These are phyloP conservation scores for Limnephilus marmoratus DNA, from an alignment of 2,888 invertebrate species.

Conservation along the genomic window DNA sequence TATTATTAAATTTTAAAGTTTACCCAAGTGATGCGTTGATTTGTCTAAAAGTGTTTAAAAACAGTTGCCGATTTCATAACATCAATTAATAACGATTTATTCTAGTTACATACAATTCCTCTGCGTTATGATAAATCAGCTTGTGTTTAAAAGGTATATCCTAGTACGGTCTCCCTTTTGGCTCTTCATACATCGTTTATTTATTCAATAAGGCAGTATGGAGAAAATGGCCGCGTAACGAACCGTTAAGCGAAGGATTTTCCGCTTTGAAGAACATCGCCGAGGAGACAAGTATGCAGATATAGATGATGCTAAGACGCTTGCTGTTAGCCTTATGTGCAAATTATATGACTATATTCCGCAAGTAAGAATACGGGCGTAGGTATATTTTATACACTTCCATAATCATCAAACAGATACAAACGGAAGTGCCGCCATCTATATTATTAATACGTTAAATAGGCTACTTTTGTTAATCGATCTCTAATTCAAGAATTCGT, in stretches of 20 bases:
- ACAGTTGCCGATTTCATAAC: too few relatives aligned
- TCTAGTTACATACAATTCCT: background rate
- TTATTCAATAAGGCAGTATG: slow-evolving; percentile 59
- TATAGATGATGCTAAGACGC: background rate
- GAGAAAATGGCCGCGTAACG: slow-evolving; percentile 61
- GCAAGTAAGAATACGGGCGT: too few relatives aligned
- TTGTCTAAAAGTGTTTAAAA: too few relatives aligned
- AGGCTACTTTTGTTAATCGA: too few relatives aligned
- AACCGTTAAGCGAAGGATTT: slow-evolving; percentile 64
- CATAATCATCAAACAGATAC: too few relatives aligned
- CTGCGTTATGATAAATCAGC: background rate
- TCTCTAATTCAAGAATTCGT: too few relatives aligned
- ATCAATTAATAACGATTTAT: background rate
- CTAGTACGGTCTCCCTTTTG: background rate
- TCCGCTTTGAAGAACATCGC: slow-evolving; percentile 43
- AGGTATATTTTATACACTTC: too few relatives aligned
- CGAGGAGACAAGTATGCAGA: background rate
- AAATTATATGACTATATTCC: too few relatives aligned
- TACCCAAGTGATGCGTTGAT: too few relatives aligned
- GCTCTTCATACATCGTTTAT: slow-evolving; percentile 55
- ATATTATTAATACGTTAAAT: too few relatives aligned
- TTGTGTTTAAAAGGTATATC: background rate
- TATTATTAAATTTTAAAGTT: too few relatives aligned
- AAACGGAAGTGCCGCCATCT: too few relatives aligned
- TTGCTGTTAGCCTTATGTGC: background rate